Base-by-base conservation (phyloP, 2,113 vertebrate genomes). In the Pontoporia blainvillei region DNA sequence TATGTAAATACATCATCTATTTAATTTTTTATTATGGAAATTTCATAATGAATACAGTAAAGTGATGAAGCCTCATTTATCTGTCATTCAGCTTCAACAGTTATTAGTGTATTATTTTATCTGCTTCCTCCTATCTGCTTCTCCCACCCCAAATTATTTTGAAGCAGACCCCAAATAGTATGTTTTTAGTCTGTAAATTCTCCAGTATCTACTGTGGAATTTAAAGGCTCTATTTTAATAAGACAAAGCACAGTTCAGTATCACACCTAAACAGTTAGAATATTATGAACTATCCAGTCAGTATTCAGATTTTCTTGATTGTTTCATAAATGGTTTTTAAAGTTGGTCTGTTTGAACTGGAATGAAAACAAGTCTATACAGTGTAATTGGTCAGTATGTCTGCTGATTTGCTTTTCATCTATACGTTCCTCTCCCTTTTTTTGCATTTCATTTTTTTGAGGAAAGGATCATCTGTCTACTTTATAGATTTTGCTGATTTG, bases 401-500 rank as follows among this genome's bases (percentile, higher is more conserved):
- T 84, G 36, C 88, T 64, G 27, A 82, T 27, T 96, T 81, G 41
- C 17, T 94, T 75, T 79, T 57, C 71, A 52, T 69, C 25, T 86
- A 25, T 76, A 61, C 7, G 6, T 82, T 76, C 25, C 2, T 2
- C 18, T 29, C 31, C 46, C 25, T 75, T 61, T 78, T 36, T 20
- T 96, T 94, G 27, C 1, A 29, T 79, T 66, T 59, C 72, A 41
- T 72, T 93, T 96, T 96, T 25, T 64, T 86, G 49, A 76, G 49
- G 44, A 87, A 90, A 94, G 23, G 49, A 7, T 76, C 27, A 52
- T 72, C 86, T 96, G 52, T 61, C 39, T 1, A 64, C 57, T 86
- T 96, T 76, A 6, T 82, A n/a, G 18, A 72, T 96, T 94, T 97
- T 96, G 44, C 5, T 81, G 14, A 66, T 71, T 75, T 85, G 2